Evolutionary conservation across 64 coral and sea anemone genomes (phyloP), one percentile per base, ranked within the genome.

Genomic region (Stichodactyla mertensii): DNA sequence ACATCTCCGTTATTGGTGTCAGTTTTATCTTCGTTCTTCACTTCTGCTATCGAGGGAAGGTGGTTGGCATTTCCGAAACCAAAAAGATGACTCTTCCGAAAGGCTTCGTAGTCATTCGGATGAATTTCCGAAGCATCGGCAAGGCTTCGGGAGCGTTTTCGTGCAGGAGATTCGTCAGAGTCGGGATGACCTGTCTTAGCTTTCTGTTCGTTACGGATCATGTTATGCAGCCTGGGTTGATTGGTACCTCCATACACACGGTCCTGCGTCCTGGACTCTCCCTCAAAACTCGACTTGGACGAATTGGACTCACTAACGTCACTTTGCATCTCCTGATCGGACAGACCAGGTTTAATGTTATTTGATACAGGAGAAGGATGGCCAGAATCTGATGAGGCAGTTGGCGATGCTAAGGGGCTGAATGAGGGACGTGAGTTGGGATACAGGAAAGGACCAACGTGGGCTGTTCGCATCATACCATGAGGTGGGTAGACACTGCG

Each of bases 321-420:
- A 86, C 94, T 97, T 54, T 90, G 86, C 51, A 97, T 87, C 20
- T 97, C 94, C 12, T 90, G 88, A 51, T 97, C 94, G 52, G 91
- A 92, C 59, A 89, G 69, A 62, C 83, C 85, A 23, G 88, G 78
- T 51, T 92, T 92, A 59, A 91, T 85, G 23, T 83, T 80, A 80
- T 82, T 97, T 23, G 94, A 97, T 78, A 89, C 91, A 45, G 94
- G 94, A 11, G 94, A 92, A 51, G 94, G 94, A 88, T 97, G 94
- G 16, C 94, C 94, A 0, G 94, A 97, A 78, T 97, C 94, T 16
- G 92, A 57, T 4, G 94, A 97, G 2, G 91, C 88, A 18, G 94
- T 93, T 56, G 94, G 94, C 18, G 94, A 97, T 11, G 80, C 91
- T 12, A 97, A 84, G 4, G 94, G 94, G 86, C 94, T 97, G 61